Conservation (phyloP, 2,113 vertebrate genomes). For the Nerophis lumbriciformis region DNA sequence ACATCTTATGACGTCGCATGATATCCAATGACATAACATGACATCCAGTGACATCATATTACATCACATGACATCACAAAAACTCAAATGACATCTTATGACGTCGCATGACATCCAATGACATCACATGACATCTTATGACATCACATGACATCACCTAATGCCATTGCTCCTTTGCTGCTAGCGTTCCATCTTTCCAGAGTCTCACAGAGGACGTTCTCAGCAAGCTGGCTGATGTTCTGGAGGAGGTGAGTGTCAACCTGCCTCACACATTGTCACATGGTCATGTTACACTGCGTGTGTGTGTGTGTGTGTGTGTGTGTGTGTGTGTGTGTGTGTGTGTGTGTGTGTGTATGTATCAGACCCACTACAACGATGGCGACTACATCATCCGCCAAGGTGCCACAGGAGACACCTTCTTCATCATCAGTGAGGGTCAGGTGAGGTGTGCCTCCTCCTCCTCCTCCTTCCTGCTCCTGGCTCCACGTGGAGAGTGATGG, state of each 20-base stretch:
- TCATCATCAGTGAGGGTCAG: constrained; percentile 73
- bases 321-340: background rate
- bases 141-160: background rate
- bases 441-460: constrained; percentile 36
- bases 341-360: background rate
- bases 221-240: constrained; percentile 68
- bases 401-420: constrained; percentile 72
- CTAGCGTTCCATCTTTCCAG: constrained; percentile 68
- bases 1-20: too few relatives aligned
- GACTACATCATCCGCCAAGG: constrained; percentile 72
- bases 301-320: background rate
- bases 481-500: background rate
- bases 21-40: too few relatives aligned
- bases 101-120: too few relatives aligned
- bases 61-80: background rate
- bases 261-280: background rate
- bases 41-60: too few relatives aligned
- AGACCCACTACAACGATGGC: constrained; percentile 66
- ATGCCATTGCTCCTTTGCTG: constrained; percentile 2
- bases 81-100: too few relatives aligned
- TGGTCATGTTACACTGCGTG: background rate
- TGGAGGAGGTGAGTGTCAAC: constrained; percentile 64
- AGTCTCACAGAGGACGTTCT: constrained; percentile 65
- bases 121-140: too few relatives aligned
- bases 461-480: background rate